Base-by-base conservation (phyloP, 1,140 invertebrate species). In the Ceratitis capitata region DNA sequence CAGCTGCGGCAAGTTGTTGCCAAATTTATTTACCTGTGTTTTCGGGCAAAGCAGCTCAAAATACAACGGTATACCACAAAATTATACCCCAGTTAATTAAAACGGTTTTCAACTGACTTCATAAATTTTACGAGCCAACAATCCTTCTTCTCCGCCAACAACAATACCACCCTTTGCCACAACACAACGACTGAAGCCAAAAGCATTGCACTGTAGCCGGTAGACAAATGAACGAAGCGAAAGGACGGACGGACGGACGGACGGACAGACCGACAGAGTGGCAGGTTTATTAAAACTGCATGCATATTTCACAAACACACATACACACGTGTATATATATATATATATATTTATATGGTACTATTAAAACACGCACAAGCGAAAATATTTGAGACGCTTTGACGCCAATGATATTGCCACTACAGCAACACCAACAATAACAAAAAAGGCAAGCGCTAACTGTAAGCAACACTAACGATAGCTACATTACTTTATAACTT, bases 31-130 rank as follows among this genome's bases (percentile, higher is more conserved):
- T 78, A 78, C 69, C 69, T 78, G 69, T 78, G 69, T 78, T 78
- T 78, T 78, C 39, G 69, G 69, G 69, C 39, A 45, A 23, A 23
- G 19, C 39, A 78, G 39, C 69, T 78, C 69, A 78, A 78, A 78
- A 78, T 78, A 78, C 69, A 45, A 78, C 69, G 82, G 82, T 32
- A 12, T 47, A 84, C 83, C 49, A 39, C 83, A 84, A 84, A 84
- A 84, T 58, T 56, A 61, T 84, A 84, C 83, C 83, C 83, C 49
- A 84, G 83, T 84, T 84, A 84, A 84, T 84, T 84, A 84, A 84
- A 84, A 61, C 53, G 83, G 39, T 58, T 84, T 84, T 84, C 47
- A 84, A 84, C 42, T 84, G 83, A 84, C 51, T 84, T 84, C 83
- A 84, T 84, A 84, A 84, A 84, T 84, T 84, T 61, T 32, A 42